These are phyloP conservation scores for Chymomyza procnemis DNA, from an alignment of 2,888 invertebrate species.

Conservation along the genomic window DNA sequence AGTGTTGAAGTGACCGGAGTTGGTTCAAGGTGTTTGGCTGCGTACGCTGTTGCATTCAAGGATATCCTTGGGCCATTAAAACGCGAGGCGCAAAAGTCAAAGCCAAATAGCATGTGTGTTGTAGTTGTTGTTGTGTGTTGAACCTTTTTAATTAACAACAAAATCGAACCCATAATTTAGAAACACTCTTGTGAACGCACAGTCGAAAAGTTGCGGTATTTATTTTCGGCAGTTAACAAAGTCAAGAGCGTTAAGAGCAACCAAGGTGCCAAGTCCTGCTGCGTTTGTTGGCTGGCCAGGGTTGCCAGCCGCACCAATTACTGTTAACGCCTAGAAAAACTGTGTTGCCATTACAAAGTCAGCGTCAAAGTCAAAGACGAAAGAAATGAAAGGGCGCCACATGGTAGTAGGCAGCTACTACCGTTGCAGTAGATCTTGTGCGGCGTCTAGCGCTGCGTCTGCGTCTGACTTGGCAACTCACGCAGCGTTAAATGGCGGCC, in stretches of 20 bases:
- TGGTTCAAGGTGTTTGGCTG: constrained; percentile 21
- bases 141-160: constrained; percentile 64
- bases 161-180: constrained; percentile 66
- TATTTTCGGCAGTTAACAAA: not conserved
- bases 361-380: not conserved
- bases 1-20: constrained; percentile 29
- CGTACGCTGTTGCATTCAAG: constrained; percentile 44
- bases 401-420: not conserved
- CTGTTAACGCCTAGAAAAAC: constrained; percentile 68
- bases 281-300: constrained; percentile 40
- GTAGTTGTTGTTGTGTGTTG: constrained; percentile 14
- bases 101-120: constrained; percentile 25
- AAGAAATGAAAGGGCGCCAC: constrained; percentile 46
- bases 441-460: not conserved
- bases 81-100: constrained; percentile 13
- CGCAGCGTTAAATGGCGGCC: constrained; percentile 69
- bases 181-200: constrained; percentile 33
- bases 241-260: not conserved
- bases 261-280: constrained; percentile 69
- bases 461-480: constrained; percentile 40
- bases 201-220: constrained; percentile 15
- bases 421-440: constrained; percentile 16
- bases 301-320: constrained; percentile 44
- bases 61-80: constrained; percentile 41
- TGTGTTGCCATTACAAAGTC: constrained; percentile 32